phyloP scores from a whole-genome alignment of 2,113 vertebrate genomes.

The Hyperoodon ampullatus region DNA sequence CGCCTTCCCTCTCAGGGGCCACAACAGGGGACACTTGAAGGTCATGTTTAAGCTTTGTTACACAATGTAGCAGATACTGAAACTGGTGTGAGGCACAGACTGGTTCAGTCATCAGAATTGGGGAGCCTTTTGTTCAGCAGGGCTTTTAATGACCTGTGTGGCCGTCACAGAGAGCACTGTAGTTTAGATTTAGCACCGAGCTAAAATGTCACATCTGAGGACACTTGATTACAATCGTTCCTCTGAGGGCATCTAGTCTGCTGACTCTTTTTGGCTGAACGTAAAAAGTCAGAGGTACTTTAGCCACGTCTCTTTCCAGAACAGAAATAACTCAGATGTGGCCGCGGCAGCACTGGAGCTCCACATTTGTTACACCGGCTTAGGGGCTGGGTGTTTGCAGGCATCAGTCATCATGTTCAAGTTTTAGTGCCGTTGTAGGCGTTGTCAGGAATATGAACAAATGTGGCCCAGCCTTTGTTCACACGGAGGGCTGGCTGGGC shows the following conservation, averaged over 20 bases:
- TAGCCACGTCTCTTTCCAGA: constrained; percentile 59
- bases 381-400: constrained; percentile 1
- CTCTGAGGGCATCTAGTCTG: constrained; percentile 55
- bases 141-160: neutral
- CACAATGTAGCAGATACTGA: neutral
- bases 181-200: constrained; percentile 41
- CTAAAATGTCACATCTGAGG: constrained; percentile 34
- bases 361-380: constrained; percentile 37
- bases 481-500: neutral
- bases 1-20: neutral
- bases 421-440: neutral
- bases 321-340: constrained; percentile 69
- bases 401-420: constrained; percentile 24
- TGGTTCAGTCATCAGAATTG: neutral
- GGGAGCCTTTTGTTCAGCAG: neutral
- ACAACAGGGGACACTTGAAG: neutral
- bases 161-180: neutral
- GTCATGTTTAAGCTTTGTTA: neutral
- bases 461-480: neutral
- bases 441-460: constrained; percentile 6
- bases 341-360: neutral
- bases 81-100: neutral
- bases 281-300: constrained; percentile 73
- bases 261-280: constrained; percentile 67
- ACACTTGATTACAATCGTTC: constrained; percentile 25